A percentile compares a stretch with the other conserved stretches of the same genome.
Conservation (phyloP, 2,113 vertebrate genomes). For the Otus sunia region DNA sequence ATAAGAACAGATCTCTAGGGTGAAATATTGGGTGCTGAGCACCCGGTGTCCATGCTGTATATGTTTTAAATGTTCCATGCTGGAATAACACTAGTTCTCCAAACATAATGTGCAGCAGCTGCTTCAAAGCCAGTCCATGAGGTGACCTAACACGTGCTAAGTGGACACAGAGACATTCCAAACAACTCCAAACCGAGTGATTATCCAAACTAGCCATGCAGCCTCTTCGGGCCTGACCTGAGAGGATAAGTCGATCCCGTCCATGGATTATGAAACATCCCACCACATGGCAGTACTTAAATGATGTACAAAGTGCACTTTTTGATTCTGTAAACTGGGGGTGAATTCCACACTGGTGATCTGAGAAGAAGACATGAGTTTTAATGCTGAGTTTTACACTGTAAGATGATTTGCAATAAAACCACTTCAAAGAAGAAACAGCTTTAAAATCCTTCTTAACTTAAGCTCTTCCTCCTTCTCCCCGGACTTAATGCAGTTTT, state of each 20-base stretch:
- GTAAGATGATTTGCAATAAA: neutral
- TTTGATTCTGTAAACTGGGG: neutral
- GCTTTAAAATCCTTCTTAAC: constrained; percentile 23
- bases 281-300: neutral
- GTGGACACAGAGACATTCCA: neutral
- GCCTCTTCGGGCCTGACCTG: neutral
- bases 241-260: neutral
- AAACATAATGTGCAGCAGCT: neutral
- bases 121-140: neutral
- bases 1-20: neutral
- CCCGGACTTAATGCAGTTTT: neutral
- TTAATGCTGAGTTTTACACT: neutral
- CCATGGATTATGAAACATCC: neutral
- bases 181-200: neutral
- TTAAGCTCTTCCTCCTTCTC: constrained; percentile 2
- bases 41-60: fast-evolving
- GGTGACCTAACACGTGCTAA: neutral
- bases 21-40: neutral
- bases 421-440: constrained; percentile 24
- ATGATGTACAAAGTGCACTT: neutral
- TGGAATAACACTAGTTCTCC: neutral
- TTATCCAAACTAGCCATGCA: neutral
- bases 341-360: neutral
- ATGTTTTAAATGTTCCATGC: neutral
- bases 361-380: neutral